Evolutionary conservation across 2,797 vertebrate genomes (phyloP), one percentile per base, ranked within the genome.

Genomic region (Luscinia luscinia): DNA sequence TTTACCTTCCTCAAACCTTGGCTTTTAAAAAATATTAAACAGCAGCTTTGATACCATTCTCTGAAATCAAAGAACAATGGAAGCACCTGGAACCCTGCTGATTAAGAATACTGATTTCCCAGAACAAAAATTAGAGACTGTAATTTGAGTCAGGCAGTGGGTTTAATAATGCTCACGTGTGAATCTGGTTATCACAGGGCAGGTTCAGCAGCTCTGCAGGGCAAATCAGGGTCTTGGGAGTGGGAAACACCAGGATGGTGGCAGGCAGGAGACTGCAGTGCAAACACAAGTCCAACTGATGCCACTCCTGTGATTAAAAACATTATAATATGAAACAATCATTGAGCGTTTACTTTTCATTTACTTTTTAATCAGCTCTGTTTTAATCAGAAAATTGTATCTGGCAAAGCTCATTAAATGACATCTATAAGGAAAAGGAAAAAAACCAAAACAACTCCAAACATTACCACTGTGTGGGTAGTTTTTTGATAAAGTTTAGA

Each of bases 381-480:
- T 96, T 97, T 97, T 96, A 97, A 97, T 98, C 96, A 98, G 96
- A 97, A 97, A 97, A 97, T 96, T 97, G 54, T 97, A 97, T 97
- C 95, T 96, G 89, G 84, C 40, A 91, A 96, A 95, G 80, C 81
- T 96, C 70, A 82, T 86, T 96, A 96, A 94, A 95, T 91, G 83
- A 93, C 93, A 97, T 91, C 84, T 95, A 82, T 72, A 93, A 95
- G 66, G 79, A 88, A 88, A 90, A 93, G 90, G 90, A 62, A 91
- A 28, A 23, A 96, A 28, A 22, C 43, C 10, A 15, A 49, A 26
- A 26, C 9, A 27, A 7, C 11, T 9, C 23, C 84, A 93, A 91
- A 69, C 58, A 22, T 94, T 94, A 81, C 68, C 80, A 57, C 43
- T 64, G 46, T 69, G 70, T 73, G 96, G 75, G 58, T 30, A 91